phyloP scores from a whole-genome alignment of 2,797 vertebrate genomes.

The Okamejei kenojei region DNA sequence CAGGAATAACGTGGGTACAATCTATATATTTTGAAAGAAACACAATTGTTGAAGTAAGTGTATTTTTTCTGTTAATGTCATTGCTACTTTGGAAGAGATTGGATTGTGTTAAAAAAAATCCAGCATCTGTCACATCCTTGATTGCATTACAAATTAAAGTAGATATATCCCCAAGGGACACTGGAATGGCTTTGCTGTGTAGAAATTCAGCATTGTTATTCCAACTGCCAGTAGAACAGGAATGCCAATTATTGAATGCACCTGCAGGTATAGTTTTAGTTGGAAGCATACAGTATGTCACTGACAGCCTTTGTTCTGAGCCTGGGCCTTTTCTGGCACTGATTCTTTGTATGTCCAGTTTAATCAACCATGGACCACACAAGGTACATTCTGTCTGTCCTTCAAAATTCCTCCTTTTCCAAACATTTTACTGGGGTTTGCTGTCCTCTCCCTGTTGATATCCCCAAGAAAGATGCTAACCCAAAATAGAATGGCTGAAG shows the following conservation, averaged over 20 bases:
- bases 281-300: background rate
- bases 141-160: background rate
- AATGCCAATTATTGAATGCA: background rate
- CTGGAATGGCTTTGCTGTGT: background rate
- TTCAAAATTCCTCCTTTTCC: background rate
- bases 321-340: background rate
- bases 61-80: background rate
- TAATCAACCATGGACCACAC: background rate
- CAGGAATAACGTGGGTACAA: background rate
- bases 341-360: background rate
- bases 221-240: background rate
- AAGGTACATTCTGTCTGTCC: background rate
- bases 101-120: background rate
- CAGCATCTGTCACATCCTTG: background rate
- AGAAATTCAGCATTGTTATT: conserved; percentile 23
- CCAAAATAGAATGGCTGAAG: background rate
- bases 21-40: background rate
- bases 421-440: background rate
- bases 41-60: background rate
- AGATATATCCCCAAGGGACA: background rate
- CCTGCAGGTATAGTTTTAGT: background rate
- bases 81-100: conserved; percentile 4
- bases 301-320: background rate
- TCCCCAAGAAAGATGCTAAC: background rate
- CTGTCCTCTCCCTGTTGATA: background rate